phyloP scores from a whole-genome alignment of 2,888 invertebrate species.

The Rhagonycha fulva region DNA sequence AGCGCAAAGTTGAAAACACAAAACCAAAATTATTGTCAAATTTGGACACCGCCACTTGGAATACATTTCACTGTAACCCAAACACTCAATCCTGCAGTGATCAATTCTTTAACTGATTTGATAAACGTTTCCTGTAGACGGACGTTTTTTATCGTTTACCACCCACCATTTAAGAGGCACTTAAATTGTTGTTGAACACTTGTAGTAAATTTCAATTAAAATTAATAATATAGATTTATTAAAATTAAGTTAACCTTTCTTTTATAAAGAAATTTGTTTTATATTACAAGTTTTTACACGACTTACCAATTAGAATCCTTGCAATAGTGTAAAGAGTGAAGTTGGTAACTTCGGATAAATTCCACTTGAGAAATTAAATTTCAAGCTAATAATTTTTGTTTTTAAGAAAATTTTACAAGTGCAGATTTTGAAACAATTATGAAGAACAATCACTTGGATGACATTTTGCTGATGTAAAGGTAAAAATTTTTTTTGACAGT shows the following conservation, averaged over 20 bases:
- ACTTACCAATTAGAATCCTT: not conserved
- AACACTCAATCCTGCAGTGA: slow-evolving; percentile 6
- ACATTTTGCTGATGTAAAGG: no score
- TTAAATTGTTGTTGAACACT: slow-evolving; percentile 21
- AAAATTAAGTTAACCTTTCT: not conserved
- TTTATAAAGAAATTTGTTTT: not conserved
- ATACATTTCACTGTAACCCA: slow-evolving; percentile 15
- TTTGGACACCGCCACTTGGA: slow-evolving; percentile 3
- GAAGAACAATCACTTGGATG: no score
- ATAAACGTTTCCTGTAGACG: slow-evolving; percentile 27
- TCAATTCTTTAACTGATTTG: slow-evolving; percentile 18
- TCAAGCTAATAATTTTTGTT: no score
- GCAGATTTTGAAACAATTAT: no score
- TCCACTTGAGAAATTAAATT: no score
- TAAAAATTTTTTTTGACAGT: not conserved
- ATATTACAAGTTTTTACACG: not conserved
- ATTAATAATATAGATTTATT: not conserved
- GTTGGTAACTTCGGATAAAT: no score
- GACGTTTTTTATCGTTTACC: slow-evolving; percentile 26
- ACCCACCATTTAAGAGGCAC: slow-evolving; percentile 25
- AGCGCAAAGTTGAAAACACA: slow-evolving; percentile 25
- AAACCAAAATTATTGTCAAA: slow-evolving; percentile 1
- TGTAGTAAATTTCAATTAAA: not conserved
- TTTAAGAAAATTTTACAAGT: no score
- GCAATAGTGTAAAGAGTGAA: no score